A percentile compares a stretch with the other conserved stretches of the same genome.
phyloP scores from a whole-genome alignment of 2,888 invertebrate genomes.

The Stenodera caucasica region DNA sequence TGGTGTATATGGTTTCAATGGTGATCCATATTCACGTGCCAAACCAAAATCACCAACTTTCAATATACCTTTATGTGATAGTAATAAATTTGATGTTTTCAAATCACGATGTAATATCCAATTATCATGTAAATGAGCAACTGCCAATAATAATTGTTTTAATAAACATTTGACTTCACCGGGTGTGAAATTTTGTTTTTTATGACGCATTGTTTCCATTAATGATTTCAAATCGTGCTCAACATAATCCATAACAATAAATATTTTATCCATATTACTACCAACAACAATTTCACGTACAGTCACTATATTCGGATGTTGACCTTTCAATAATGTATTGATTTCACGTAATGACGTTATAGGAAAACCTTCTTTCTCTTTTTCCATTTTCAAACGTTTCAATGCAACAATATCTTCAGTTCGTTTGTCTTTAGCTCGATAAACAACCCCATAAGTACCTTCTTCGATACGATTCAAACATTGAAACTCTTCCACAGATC shows the following conservation, averaged over 20 bases:
- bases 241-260: conserved; percentile 98
- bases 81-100: conserved; percentile 94
- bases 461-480: conserved; percentile 97
- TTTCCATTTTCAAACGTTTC: conserved; percentile 98
- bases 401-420: conserved; percentile 96
- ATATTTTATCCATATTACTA: conserved; percentile 97
- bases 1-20: conserved; percentile 91
- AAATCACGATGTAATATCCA: conserved; percentile 98
- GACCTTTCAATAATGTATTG: conserved; percentile 92
- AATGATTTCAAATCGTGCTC: conserved; percentile 96
- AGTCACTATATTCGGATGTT: conserved; percentile 94
- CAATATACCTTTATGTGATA: conserved; percentile 80
- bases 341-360: conserved; percentile 97
- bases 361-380: conserved; percentile 98
- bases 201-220: conserved; percentile 85
- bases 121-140: conserved; percentile 95
- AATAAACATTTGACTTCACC: conserved; percentile 91
- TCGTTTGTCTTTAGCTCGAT: conserved; percentile 90
- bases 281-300: conserved; percentile 98
- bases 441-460: conserved; percentile 96
- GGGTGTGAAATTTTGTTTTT: conserved; percentile 67
- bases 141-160: conserved; percentile 81
- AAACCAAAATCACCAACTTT: conserved; percentile 84
- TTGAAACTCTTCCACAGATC: conserved; percentile 96
- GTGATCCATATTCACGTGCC: conserved; percentile 96